Evolutionary conservation across 2,888 invertebrate species (phyloP).

Genomic region (Onthophagus sagittarius): DNA sequence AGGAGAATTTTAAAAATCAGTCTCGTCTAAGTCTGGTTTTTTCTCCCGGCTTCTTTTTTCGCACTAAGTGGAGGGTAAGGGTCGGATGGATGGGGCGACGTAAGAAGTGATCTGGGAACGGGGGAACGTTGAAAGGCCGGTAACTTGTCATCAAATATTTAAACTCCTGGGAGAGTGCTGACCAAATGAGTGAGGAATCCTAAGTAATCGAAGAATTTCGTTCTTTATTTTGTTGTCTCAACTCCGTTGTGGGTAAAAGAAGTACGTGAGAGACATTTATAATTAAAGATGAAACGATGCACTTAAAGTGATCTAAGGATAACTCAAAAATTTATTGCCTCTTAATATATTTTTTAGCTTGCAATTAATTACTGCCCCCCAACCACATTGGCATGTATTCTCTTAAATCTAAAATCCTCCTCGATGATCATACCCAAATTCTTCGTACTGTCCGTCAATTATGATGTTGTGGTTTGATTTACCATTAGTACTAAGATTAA

Average conservation of each 20-base stretch:
- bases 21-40: not conserved
- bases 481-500: too few species aligned
- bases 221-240: not conserved
- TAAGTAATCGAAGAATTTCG: not conserved
- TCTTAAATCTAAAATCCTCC: too few species aligned
- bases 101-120: constrained; percentile 22
- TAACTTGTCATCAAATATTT: constrained; percentile 51
- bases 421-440: too few species aligned
- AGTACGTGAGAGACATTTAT: not conserved
- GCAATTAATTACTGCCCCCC: too few species aligned
- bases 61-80: not conserved
- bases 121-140: constrained; percentile 40
- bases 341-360: too few species aligned
- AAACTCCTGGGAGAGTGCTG: constrained; percentile 43
- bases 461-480: too few species aligned
- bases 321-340: too few species aligned
- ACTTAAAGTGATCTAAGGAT: not conserved
- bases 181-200: constrained; percentile 37
- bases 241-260: not conserved
- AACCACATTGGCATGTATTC: too few species aligned
- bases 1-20: not conserved
- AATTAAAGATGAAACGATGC: not conserved
- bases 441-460: too few species aligned
- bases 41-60: not conserved
- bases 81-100: constrained; percentile 22